Evolutionary conservation across 2,888 invertebrate species (phyloP), one percentile per base, ranked within the genome.

Genomic region (Papilio elwesi): DNA sequence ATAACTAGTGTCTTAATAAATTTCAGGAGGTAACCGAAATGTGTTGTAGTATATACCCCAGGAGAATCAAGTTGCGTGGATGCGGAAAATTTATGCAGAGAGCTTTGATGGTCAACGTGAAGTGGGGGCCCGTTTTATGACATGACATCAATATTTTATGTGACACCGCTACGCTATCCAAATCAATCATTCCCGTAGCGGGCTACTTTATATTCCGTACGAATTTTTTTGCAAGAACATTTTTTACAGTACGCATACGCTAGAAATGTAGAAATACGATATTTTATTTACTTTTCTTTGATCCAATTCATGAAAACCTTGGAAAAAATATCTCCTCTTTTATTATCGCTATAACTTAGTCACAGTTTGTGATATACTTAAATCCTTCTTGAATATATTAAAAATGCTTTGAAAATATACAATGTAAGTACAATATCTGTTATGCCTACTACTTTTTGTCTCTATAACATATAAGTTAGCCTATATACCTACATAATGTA

Each of bases 61-160:
- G 70, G 83, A 83, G 92, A 92, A 90, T 92, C 92, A 91, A 90
- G 85, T 83, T 86, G 85, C 79, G 80, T 78, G 80, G 81, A 82
- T 77, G 82, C 83, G 82, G 83, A 86, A 90, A 90, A 91, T 87
- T 65, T 90, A 92, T 91, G 90, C 87, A 89, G 87, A 89, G 84
- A 89, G 87, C 85, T 81, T 85, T 79, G 82, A 81, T 89, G 90
- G 91, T 89, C 90, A 87, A 81, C 80, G 69, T 15, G 70, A 70
- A 77, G 77, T 73, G 73, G 76, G 75, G 82, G 80, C 79, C 78
- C 79, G 74, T 57, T 84, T 87, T 90, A 89, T 80, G 87, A 83
- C 78, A 79, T 75, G 76, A 74, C 70, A 85, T 86, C 85, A 85
- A 88, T 88, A 87, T 87, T 88, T 87, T 86, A 87, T 85, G 83